phyloP scores from a whole-genome alignment of 1,140 invertebrate genomes.

The Plodia interpunctella region DNA sequence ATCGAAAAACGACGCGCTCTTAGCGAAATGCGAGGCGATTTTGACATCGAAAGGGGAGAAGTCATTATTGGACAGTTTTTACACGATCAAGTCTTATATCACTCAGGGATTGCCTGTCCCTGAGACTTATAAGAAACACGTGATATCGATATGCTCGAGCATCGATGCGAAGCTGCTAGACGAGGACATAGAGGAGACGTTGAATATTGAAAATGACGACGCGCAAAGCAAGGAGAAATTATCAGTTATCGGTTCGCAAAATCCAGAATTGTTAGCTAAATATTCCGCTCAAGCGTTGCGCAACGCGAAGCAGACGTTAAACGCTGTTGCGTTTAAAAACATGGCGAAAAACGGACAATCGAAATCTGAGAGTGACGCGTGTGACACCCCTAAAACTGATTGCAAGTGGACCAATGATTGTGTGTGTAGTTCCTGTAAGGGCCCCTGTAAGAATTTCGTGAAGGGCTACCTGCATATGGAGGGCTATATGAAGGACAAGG shows the following conservation, averaged over 20 bases:
- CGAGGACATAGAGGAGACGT: slow-evolving; percentile 50
- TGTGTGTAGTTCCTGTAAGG: slow-evolving; percentile 47
- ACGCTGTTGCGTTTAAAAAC: slow-evolving; percentile 58
- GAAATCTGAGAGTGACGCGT: slow-evolving; percentile 54
- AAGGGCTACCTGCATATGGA: slow-evolving; percentile 24
- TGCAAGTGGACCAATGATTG: slow-evolving; percentile 69
- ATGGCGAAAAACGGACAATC: slow-evolving; percentile 47
- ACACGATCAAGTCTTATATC: slow-evolving; percentile 63
- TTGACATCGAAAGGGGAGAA: slow-evolving; percentile 61
- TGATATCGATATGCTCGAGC: slow-evolving; percentile 55
- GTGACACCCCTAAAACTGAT: slow-evolving; percentile 53
- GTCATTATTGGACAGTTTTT: slow-evolving; percentile 56
- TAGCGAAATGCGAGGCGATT: slow-evolving; percentile 61
- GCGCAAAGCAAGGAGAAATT: slow-evolving; percentile 28
- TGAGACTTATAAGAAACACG: slow-evolving; percentile 59
- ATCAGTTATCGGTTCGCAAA: slow-evolving; percentile 43
- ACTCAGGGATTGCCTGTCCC: slow-evolving; percentile 56
- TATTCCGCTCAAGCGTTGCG: slow-evolving; percentile 61
- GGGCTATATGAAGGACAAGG: slow-evolving; percentile 30
- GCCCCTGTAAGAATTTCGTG: slow-evolving; percentile 29
- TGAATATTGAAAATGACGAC: slow-evolving; percentile 31
- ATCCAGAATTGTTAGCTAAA: slow-evolving; percentile 56
- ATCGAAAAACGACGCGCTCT: slow-evolving; percentile 40
- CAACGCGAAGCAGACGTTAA: slow-evolving; percentile 59
- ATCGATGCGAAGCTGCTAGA: slow-evolving; percentile 58